Conservation (phyloP, 2,113 vertebrate species). For the Salvelinus namaycush region DNA sequence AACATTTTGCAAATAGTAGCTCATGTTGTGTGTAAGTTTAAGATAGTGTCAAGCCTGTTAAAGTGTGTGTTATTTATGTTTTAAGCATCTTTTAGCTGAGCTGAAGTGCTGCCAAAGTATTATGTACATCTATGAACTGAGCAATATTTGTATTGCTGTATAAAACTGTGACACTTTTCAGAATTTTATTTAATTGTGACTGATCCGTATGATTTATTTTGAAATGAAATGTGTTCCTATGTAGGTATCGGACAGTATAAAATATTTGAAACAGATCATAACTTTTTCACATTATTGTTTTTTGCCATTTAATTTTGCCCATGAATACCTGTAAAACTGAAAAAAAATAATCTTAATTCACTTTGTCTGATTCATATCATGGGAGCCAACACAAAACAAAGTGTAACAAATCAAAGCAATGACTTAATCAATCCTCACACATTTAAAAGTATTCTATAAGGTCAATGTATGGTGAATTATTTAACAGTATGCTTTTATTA, state of each 20-base stretch:
- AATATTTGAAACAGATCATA: neutral
- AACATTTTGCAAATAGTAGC: constrained; percentile 3
- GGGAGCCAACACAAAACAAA: neutral
- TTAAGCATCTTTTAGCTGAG: constrained; percentile 61
- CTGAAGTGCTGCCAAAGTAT: constrained; percentile 59
- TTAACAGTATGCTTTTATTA: constrained; percentile 8
- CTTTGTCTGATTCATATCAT: constrained; percentile 3
- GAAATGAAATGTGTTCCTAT: too few species aligned
- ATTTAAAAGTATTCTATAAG: neutral
- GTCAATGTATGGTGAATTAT: neutral
- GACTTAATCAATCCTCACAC: constrained; percentile 3
- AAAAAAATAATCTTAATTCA: constrained; percentile 8
- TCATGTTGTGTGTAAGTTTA: neutral
- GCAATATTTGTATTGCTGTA: constrained; percentile 58
- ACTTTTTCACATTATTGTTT: neutral
- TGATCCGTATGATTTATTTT: constrained; percentile 3
- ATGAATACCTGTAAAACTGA: neutral
- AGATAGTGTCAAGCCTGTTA: neutral
- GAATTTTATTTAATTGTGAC: neutral
- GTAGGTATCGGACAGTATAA: neutral
- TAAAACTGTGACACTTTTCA: constrained; percentile 29
- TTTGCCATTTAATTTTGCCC: neutral
- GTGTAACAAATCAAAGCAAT: constrained; percentile 22
- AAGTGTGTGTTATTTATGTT: neutral
- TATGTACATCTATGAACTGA: constrained; percentile 64